A percentile compares a stretch with the other conserved stretches of the same genome.
Conservation (phyloP, 2,113 vertebrate species). For the Xiphophorus maculatus region DNA sequence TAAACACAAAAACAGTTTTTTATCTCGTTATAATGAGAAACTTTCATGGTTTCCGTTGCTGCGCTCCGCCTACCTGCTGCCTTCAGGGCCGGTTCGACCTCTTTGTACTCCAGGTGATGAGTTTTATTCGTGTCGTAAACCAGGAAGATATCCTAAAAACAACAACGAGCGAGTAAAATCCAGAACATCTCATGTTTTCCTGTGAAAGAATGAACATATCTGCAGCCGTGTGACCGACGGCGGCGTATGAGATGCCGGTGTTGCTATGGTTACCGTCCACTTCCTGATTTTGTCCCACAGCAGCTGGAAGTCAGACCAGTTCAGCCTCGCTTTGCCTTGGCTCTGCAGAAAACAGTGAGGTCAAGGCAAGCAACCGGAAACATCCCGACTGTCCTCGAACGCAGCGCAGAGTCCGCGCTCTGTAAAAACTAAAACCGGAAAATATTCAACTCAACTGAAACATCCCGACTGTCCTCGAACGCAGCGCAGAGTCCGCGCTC, state of each 20-base stretch:
- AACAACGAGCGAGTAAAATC: background rate
- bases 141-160: conserved; percentile 76
- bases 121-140: conserved; percentile 73
- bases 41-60: background rate
- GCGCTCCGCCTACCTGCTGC: conserved; percentile 68
- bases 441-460: no score
- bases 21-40: no score
- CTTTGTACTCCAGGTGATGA: conserved; percentile 66
- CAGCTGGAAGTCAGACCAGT: conserved; percentile 66
- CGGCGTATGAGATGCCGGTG: background rate
- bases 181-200: background rate
- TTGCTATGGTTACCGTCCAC: conserved; percentile 72
- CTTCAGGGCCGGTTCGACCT: conserved; percentile 69
- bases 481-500: background rate
- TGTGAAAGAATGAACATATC: background rate
- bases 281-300: conserved; percentile 76
- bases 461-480: background rate
- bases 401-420: background rate
- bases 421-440: background rate
- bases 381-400: background rate
- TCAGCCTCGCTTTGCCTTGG: conserved; percentile 65
- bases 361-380: conserved; percentile 49
- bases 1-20: no score
- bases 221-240: background rate
- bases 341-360: conserved; percentile 51